Conservation (phyloP, 2,113 vertebrate genomes). For the Cnemophilus loriae region DNA sequence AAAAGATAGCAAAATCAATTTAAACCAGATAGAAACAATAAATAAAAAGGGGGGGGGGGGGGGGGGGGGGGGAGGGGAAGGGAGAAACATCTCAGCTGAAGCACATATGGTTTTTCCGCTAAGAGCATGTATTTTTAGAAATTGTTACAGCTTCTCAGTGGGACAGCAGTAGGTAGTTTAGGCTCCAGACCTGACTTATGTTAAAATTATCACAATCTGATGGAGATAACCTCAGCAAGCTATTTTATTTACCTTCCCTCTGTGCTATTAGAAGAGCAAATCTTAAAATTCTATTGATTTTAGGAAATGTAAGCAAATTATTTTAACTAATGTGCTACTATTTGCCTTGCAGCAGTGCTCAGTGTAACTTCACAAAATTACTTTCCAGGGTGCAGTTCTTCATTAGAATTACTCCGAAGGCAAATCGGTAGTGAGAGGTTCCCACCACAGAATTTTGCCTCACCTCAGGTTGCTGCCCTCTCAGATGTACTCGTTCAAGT, state of each 20-base stretch:
- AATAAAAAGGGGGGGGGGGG: background rate
- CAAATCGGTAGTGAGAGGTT: background rate
- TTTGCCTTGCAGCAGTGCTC: background rate
- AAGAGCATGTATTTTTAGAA: background rate
- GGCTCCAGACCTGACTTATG: background rate
- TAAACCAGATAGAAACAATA: conserved; percentile 10
- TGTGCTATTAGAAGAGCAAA: background rate
- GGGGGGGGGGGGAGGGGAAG: rapidly evolving
- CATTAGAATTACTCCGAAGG: background rate
- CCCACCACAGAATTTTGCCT: background rate
- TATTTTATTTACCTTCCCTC: background rate
- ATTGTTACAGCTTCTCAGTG: background rate
- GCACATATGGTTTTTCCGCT: background rate
- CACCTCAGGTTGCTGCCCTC: background rate
- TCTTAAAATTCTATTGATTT: conserved; percentile 36
- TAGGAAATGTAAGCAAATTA: conserved; percentile 16
- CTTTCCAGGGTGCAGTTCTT: background rate
- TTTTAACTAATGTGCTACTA: background rate
- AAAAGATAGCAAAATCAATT: conserved; percentile 50
- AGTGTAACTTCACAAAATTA: background rate
- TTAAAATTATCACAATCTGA: background rate
- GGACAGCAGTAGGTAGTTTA: background rate
- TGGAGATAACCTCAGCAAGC: background rate
- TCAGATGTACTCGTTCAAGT: background rate
- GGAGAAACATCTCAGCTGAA: background rate